These are phyloP conservation scores for Drosophila asahinai DNA, from an alignment of 1,140 invertebrate species.

Conservation along the genomic window DNA sequence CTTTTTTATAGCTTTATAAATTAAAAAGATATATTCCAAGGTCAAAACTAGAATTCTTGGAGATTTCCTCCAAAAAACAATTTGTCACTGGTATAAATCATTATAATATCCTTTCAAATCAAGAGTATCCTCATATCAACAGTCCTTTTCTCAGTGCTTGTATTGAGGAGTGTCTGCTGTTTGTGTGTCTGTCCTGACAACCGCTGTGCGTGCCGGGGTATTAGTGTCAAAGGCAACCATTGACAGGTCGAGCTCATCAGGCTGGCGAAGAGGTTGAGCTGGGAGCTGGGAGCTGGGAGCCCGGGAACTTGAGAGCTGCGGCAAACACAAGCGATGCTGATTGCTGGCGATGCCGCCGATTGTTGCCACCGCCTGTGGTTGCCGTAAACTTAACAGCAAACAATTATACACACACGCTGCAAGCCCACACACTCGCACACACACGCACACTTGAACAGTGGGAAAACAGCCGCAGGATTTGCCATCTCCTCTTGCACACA, in stretches of 20 bases:
- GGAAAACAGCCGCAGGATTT: constrained; percentile 67
- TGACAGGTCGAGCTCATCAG: constrained; percentile 60
- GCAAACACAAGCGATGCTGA: constrained; percentile 26
- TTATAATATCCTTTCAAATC: neutral
- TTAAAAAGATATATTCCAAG: neutral
- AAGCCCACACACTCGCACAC: constrained; percentile 17
- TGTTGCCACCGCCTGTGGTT: constrained; percentile 75
- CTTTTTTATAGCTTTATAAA: neutral
- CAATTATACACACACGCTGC: constrained; percentile 61
- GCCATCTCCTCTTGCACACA: constrained; percentile 41
- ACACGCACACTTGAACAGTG: constrained; percentile 18
- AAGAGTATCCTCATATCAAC: too few species aligned
- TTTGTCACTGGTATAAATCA: neutral
- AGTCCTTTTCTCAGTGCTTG: neutral
- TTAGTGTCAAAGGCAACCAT: constrained; percentile 73
- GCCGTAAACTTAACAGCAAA: constrained; percentile 82
- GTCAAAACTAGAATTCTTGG: too few species aligned
- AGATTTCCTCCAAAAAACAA: too few species aligned
- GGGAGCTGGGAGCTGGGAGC: constrained; percentile 4
- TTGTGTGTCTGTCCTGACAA: constrained; percentile 33
- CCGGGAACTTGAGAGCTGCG: constrained; percentile 11
- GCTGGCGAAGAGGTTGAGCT: constrained; percentile 2
- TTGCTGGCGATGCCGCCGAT: constrained; percentile 51
- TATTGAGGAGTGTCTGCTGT: constrained; percentile 13
- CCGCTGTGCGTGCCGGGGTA: constrained; percentile 49